These are phyloP conservation scores for Dyspetes luteomarginatus DNA, from an alignment of 2,888 invertebrate genomes.

Conservation along the genomic window DNA sequence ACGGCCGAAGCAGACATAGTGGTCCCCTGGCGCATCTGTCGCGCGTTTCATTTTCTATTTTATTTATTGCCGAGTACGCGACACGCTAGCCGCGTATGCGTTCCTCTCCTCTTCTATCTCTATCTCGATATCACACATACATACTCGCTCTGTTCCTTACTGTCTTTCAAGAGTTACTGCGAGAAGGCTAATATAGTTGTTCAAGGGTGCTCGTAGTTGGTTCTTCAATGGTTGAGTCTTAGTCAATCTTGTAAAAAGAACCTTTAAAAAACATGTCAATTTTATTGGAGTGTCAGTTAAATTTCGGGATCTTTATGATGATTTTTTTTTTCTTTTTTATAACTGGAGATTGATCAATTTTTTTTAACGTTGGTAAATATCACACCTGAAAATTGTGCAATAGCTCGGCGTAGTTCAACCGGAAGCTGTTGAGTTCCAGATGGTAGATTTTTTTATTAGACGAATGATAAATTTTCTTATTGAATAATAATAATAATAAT, in stretches of 20 bases:
- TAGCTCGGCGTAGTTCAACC: no score
- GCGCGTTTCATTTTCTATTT: conserved; percentile 65
- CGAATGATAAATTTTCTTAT: no score
- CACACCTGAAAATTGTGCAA: no score
- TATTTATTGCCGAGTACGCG: conserved; percentile 61
- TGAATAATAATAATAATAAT: no score
- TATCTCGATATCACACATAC: background rate
- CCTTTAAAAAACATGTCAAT: no score
- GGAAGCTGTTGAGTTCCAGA: no score
- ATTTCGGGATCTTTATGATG: no score
- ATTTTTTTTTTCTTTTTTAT: background rate
- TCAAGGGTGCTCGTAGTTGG: background rate
- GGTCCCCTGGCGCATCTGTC: conserved; percentile 70
- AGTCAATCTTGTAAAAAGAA: background rate
- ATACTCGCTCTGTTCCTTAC: background rate
- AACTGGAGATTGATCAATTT: no score
- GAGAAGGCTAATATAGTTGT: conserved; percentile 3
- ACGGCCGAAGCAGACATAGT: conserved; percentile 76
- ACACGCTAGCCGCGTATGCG: conserved; percentile 19
- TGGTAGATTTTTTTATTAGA: no score
- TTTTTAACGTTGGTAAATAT: no score
- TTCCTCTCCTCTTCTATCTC: background rate
- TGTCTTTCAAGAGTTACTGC: background rate
- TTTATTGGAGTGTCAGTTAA: no score
- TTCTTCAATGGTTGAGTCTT: background rate